Percentiles rank a stretch among this genome's conserved stretches.
These are phyloP conservation scores for Uria aalge DNA, from an alignment of 2,113 vertebrate species.

Conservation along the genomic window DNA sequence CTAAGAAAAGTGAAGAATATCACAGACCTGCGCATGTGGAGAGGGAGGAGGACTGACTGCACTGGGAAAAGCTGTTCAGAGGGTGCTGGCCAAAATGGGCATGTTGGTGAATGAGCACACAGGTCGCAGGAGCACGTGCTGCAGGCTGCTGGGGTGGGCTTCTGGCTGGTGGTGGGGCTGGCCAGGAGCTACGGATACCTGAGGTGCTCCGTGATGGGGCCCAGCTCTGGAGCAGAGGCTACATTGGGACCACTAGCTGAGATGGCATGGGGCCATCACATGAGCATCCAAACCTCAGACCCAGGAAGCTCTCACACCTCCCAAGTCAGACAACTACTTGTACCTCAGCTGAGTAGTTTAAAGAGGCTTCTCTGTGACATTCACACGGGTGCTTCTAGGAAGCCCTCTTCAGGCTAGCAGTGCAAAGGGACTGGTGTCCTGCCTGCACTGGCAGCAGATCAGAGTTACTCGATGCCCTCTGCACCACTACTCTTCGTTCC, in stretches of 20 bases:
- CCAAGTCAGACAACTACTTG: neutral
- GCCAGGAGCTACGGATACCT: neutral
- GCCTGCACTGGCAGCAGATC: neutral
- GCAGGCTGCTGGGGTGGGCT: neutral
- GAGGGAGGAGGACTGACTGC: neutral
- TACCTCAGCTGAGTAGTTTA: neutral
- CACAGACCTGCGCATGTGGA: rapidly evolving
- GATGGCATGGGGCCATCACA: rapidly evolving
- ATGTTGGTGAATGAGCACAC: neutral
- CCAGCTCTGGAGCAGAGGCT: neutral
- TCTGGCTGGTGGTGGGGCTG: neutral
- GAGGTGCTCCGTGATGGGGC: neutral
- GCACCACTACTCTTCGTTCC: neutral
- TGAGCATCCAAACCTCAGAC: neutral
- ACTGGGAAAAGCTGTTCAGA: neutral
- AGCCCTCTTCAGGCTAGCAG: neutral
- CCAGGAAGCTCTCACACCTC: neutral
- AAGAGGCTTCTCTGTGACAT: neutral
- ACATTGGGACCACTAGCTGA: rapidly evolving
- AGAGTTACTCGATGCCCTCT: neutral
- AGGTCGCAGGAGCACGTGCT: rapidly evolving
- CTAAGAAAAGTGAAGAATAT: neutral
- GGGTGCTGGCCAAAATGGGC: neutral
- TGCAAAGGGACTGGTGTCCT: neutral
- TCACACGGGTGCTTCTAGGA: neutral